phyloP scores from a whole-genome alignment of 1,140 invertebrate genomes.

The Tetragonula clypearis region DNA sequence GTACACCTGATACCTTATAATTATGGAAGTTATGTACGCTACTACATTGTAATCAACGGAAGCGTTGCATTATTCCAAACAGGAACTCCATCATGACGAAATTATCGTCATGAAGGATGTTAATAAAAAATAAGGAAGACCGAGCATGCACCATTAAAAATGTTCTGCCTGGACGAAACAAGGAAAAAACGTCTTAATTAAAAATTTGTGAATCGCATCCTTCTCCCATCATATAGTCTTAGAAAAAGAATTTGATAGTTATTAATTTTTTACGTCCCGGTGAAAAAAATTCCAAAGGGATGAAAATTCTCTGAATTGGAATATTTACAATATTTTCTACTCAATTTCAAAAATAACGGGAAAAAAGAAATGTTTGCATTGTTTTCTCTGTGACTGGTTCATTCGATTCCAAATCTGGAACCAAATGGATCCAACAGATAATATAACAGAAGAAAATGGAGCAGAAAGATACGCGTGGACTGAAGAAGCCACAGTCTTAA shows the following conservation, averaged over 20 bases:
- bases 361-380: not conserved
- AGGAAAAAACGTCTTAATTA: not conserved
- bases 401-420: not conserved
- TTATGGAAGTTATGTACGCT: not conserved
- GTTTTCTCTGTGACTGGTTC: not conserved
- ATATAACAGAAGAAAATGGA: not conserved
- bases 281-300: too few relatives aligned
- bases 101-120: constrained; percentile 1
- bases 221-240: too few relatives aligned
- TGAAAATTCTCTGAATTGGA: too few relatives aligned
- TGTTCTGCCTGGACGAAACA: not conserved
- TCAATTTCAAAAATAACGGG: not conserved
- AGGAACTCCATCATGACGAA: constrained; percentile 1
- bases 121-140: not conserved
- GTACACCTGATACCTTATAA: not conserved
- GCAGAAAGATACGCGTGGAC: not conserved
- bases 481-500: not conserved
- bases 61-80: not conserved
- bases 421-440: not conserved
- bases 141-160: not conserved
- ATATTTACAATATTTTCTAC: too few relatives aligned
- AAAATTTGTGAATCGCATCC: not conserved
- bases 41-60: not conserved
- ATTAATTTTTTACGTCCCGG: too few relatives aligned
- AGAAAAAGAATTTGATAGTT: too few relatives aligned